These are phyloP conservation scores for Parapristionchus giblindavisi DNA, from an alignment of 2,888 invertebrate genomes.

Conservation along the genomic window DNA sequence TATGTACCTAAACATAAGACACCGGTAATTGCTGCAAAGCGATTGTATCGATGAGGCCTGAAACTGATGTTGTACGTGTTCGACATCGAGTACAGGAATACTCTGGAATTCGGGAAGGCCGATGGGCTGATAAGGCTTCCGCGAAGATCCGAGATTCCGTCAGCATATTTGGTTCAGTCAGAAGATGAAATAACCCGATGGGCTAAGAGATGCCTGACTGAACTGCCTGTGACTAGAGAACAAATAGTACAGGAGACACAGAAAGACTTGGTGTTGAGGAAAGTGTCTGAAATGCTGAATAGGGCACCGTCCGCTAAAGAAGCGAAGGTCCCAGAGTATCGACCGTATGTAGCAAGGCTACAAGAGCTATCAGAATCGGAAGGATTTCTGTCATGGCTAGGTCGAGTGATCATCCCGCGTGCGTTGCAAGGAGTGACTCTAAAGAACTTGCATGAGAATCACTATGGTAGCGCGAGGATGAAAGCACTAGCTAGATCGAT, in stretches of 20 bases:
- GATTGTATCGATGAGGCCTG: conserved; percentile 72
- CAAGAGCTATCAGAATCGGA: neutral
- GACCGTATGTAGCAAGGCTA: neutral
- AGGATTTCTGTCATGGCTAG: conserved; percentile 11
- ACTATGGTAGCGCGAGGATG: conserved; percentile 18
- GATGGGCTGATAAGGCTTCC: conserved; percentile 68
- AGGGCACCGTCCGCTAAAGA: neutral
- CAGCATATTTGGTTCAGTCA: neutral
- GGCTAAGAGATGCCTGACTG: neutral
- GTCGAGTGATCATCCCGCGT: conserved; percentile 1
- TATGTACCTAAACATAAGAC: conserved; percentile 46
- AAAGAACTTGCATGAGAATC: conserved; percentile 6
- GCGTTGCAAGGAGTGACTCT: neutral
- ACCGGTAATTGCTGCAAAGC: conserved; percentile 38
- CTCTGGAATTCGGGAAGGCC: conserved; percentile 69
- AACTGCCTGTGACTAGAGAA: neutral
- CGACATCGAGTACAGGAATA: conserved; percentile 70
- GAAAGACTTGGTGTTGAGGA: neutral
- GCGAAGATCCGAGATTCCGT: neutral
- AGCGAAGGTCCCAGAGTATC: neutral
- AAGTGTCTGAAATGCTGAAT: neutral
- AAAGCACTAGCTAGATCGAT: conserved; percentile 14
- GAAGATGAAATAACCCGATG: neutral
- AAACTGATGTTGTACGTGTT: conserved; percentile 70
- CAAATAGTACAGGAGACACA: neutral